Evolutionary conservation across 2,797 vertebrate genomes (phyloP), one percentile per base, ranked within the genome.

Genomic region (Microtus agrestis): DNA sequence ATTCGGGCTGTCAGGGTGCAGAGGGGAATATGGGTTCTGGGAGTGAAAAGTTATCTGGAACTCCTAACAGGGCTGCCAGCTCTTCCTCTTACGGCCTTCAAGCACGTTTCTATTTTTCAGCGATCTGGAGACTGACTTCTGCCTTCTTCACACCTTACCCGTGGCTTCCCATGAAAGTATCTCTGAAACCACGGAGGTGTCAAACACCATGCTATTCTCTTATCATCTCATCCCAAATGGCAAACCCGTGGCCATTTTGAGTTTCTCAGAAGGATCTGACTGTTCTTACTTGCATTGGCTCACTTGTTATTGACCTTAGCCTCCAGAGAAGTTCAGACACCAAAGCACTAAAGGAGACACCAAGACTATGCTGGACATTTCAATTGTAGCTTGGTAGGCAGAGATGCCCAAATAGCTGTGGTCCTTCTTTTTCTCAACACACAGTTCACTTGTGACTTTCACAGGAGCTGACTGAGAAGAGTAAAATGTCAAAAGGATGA

Each of bases 91-190:
- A 81, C 63, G 77, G 84, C 25, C 25, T 77, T 37, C 43, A 27
- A 65, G 17, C 14, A 40, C 40, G 2, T 86, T 91, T 48, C 78
- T 71, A 40, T 84, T 95, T 40, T 40, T 92, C 31, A 56, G 46
- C 56, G 43, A 59, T 91, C 63, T 96, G 54, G 43, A 69, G 69
- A 95, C 87, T 56, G 51, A 21, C 40, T 13, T 71, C 48, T 93
- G 80, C 96, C 19, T 40, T 65, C 94, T 94, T 92, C 76, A 69
- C 78, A 56, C 61, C 6, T 91, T 95, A 29, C 59, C 74, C 82
- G 5, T 94, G 77, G n/a, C 61, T 97, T 85, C 77, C 80, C 43
- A 76, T 63, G 48, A 96, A 94, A 95, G 46, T 86, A 46, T 95
- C 73, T 91, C 81, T 61, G 88, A 96, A 94, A 65, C 73, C 56